These are phyloP conservation scores for Elanus axillaris DNA, from an alignment of 2,113 vertebrate species.

Conservation along the genomic window DNA sequence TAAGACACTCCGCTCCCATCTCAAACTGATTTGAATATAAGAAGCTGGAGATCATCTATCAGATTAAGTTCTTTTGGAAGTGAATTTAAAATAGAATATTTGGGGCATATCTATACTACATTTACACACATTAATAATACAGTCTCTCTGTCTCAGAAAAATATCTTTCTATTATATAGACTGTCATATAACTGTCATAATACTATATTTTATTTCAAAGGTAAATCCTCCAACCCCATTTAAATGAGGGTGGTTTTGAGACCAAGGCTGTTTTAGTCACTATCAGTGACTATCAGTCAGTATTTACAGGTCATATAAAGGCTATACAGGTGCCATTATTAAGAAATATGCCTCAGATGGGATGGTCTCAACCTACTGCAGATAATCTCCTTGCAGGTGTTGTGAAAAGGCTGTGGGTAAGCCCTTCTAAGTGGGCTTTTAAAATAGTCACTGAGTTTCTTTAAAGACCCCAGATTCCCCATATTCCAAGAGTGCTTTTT, in stretches of 20 bases:
- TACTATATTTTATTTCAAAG: not conserved
- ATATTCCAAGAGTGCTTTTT: not conserved
- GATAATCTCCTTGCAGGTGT: not conserved
- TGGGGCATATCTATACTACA: not conserved
- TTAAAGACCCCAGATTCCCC: not conserved
- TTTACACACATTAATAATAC: conserved; percentile 9
- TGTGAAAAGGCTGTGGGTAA: not conserved
- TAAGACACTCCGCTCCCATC: not conserved
- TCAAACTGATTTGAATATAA: not conserved
- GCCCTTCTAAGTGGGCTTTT: not conserved
- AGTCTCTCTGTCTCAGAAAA: not conserved
- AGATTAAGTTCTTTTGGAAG: not conserved
- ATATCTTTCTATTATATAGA: not conserved
- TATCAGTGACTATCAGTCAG: too few relatives aligned
- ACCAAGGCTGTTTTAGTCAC: not conserved
- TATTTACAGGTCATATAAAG: not conserved
- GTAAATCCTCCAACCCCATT: not conserved
- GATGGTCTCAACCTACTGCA: not conserved
- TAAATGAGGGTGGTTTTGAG: not conserved
- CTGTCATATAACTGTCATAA: not conserved
- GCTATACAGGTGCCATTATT: not conserved
- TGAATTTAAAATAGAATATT: not conserved
- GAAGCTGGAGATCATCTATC: not conserved
- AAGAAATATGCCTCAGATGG: not conserved
- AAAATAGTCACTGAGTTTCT: not conserved